phyloP scores from a whole-genome alignment of 2,888 invertebrate genomes.

The Euplagia quadripunctaria region DNA sequence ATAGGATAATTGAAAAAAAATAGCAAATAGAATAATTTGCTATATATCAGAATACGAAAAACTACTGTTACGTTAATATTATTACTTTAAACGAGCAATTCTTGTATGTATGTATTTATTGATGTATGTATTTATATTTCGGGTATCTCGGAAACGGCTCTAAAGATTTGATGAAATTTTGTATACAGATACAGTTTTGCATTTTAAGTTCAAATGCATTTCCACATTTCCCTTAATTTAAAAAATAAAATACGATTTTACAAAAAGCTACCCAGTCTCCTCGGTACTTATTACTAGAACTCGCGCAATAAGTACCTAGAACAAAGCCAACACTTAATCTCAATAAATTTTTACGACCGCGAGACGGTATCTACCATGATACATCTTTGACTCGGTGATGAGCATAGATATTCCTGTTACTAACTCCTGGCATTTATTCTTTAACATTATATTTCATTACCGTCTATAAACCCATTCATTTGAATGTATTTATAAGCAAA shows the following conservation, averaged over 20 bases:
- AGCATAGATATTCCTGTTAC: conserved; percentile 31
- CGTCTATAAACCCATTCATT: conserved; percentile 37
- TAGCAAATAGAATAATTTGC: neutral
- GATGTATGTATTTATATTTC: too few species aligned
- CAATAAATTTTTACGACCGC: conserved; percentile 5
- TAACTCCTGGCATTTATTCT: conserved; percentile 18
- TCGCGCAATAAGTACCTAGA: neutral
- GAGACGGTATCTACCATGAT: neutral
- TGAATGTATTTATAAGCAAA: conserved; percentile 42
- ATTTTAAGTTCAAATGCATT: too few species aligned
- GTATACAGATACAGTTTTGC: too few species aligned
- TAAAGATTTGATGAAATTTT: too few species aligned
- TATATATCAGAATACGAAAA: neutral
- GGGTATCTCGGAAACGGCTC: too few species aligned
- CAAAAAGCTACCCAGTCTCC: too few species aligned
- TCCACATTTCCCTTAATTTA: too few species aligned
- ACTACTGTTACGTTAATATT: neutral
- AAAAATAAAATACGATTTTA: too few species aligned
- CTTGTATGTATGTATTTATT: too few species aligned
- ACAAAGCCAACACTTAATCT: neutral
- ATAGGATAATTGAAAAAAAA: neutral
- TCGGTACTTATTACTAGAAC: neutral
- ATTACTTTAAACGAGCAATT: too few species aligned
- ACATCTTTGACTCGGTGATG: conserved; percentile 5
- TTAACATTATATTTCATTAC: conserved; percentile 32